Base-by-base conservation (phyloP, 2,797 vertebrate genomes). In the Decapterus maruadsi region DNA sequence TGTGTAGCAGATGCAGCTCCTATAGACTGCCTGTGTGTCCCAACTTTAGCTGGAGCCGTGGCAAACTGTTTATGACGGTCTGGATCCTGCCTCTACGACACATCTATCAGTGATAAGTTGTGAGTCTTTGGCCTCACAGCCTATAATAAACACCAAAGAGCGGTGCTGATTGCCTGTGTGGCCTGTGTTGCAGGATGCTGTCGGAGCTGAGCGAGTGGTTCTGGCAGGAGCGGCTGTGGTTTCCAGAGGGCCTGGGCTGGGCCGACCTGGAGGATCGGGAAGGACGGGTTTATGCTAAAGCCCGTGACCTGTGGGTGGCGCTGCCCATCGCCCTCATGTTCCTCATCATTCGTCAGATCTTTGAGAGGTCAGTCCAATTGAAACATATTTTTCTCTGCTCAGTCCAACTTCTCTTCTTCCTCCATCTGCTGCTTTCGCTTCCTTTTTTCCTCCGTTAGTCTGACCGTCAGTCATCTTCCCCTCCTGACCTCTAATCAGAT, bases 211-310 rank as follows among this genome's bases (percentile, higher is more conserved):
- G 96, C 40, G 95, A 96, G 46, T 95, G 94, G 77, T 98, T 99
- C 86, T 99, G 98, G 98, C 97, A 97, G 95, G 97, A 99, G 78
- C 92, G 90, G 73, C 96, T 97, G 22, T 99, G 98, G 98, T 96
- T 99, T 65, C 98, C 98, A 0, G 87, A 92, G 60, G 97, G 97
- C 76, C 89, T 99, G 78, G 98, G 97, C 86, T 99, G 98, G 98
- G 96, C 96, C 0, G 97, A 99, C 86, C 92, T 99, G 72, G 93
- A 98, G 90, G 97, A 97, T 80, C 85, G 91, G 2, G 97, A 98
- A 75, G 97, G 96, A 13, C 95, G 94, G 0, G 87, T 97, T 9
- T 98, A 97, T 0, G 96, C 97, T 77, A 98, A 98, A 90, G 95
- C 96, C 17, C 82, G 83, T 0, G 96, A 99, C 87, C 94, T 99